phyloP scores from a whole-genome alignment of 2,113 vertebrate species.

The Xiphophorus maculatus region DNA sequence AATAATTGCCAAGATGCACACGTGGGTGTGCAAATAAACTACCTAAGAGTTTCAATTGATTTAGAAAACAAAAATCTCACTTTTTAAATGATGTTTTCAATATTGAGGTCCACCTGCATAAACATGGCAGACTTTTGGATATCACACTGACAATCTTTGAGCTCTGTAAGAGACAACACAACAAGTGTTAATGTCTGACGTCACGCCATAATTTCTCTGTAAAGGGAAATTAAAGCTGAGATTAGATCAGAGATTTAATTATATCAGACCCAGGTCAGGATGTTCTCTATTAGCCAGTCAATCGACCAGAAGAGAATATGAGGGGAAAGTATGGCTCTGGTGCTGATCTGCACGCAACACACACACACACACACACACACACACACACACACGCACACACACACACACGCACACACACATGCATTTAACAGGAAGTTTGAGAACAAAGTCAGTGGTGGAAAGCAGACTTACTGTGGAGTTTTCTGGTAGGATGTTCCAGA shows the following conservation, averaged over 20 bases:
- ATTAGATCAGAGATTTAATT: constrained; percentile 78
- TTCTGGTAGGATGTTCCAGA: constrained; percentile 89
- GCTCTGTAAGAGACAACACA: not conserved
- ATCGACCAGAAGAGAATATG: constrained; percentile 48
- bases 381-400: not conserved
- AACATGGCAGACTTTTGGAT: constrained; percentile 1
- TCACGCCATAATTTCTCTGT: constrained; percentile 60
- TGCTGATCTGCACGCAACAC: constrained; percentile 6
- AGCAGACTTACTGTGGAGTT: constrained; percentile 87
- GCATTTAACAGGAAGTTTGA: constrained; percentile 35
- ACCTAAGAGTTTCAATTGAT: not conserved
- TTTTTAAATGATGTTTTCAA: not conserved
- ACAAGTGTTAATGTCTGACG: constrained; percentile 62
- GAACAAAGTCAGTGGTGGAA: constrained; percentile 40
- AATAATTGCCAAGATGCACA: not conserved
- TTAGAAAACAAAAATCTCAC: not conserved
- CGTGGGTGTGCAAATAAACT: not conserved
- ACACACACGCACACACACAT: not conserved
- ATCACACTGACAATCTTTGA: constrained; percentile 7
- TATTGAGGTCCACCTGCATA: not conserved
- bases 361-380: not conserved
- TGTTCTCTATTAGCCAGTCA: constrained; percentile 79
- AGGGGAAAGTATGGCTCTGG: constrained; percentile 44
- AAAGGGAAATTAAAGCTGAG: constrained; percentile 72
- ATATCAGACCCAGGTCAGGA: constrained; percentile 77